Evolutionary conservation across 2,797 vertebrate species (phyloP).

Genomic region (Bradypodion pumilum): DNA sequence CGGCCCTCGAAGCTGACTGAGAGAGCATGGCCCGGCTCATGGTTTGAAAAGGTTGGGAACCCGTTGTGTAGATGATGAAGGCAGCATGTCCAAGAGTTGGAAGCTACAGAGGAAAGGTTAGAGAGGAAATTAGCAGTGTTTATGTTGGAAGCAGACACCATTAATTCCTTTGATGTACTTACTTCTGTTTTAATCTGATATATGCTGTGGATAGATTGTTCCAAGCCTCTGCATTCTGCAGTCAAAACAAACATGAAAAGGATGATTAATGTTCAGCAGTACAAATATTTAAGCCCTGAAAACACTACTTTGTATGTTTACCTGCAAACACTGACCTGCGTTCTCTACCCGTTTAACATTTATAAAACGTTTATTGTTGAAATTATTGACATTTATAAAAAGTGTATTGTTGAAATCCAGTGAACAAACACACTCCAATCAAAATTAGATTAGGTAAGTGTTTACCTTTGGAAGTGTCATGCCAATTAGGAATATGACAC

Average conservation of each 20-base stretch:
- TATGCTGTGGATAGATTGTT: conserved; percentile 96
- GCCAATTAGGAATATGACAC: not conserved
- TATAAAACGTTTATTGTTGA: not conserved
- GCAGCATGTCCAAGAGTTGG: conserved; percentile 2
- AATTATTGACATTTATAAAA: conserved; percentile 4
- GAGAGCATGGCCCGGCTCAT: no score
- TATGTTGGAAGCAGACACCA: conserved; percentile 49
- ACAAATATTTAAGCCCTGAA: conserved; percentile 1
- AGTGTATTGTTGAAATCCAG: not conserved
- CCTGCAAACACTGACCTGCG: not conserved
- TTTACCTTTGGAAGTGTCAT: not conserved
- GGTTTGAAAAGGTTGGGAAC: no score
- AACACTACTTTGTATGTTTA: not conserved
- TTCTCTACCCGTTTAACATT: not conserved
- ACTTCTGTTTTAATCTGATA: conserved; percentile 93
- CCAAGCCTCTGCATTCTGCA: conserved; percentile 97
- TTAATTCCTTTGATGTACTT: conserved; percentile 73
- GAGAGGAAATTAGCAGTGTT: conserved; percentile 43
- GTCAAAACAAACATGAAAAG: conserved; percentile 45
- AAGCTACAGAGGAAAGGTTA: not conserved
- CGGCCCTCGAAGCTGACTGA: no score
- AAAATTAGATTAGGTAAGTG: not conserved
- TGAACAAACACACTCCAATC: not conserved
- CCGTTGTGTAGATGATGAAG: not conserved
- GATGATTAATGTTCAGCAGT: not conserved